A percentile compares a stretch with the other conserved stretches of the same genome.
Evolutionary conservation across 2,113 vertebrate species (phyloP).

Genomic region (Psittacus erithacus): DNA sequence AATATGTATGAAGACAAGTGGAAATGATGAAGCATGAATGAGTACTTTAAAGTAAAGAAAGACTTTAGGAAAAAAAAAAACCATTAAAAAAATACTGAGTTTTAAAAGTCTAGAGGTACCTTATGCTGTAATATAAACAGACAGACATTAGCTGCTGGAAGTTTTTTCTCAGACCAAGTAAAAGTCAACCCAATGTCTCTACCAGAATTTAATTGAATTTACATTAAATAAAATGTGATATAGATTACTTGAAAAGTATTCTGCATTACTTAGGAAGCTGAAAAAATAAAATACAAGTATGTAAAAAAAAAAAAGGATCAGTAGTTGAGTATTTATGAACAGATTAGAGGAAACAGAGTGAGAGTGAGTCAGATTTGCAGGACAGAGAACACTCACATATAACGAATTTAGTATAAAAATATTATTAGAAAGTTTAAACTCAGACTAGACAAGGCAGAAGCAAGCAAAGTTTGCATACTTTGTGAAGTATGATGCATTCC

Average conservation of each 20-base stretch:
- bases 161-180: background rate
- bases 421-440: background rate
- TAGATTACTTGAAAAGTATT: background rate
- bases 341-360: background rate
- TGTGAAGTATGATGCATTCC: background rate
- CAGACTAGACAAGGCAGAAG: background rate
- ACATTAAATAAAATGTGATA: background rate
- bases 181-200: background rate
- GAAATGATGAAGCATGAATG: background rate
- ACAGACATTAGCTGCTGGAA: background rate
- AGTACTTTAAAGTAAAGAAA: background rate
- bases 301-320: background rate
- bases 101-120: background rate
- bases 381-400: background rate
- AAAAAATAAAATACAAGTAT: background rate
- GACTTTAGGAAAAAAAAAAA: background rate
- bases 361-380: background rate
- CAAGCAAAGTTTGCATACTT: background rate
- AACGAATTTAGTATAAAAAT: background rate
- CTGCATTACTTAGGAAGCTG: background rate
- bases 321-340: background rate
- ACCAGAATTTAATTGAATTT: background rate
- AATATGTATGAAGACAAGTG: conserved; percentile 29
- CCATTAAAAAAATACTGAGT: background rate
- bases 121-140: background rate